Conservation (phyloP, 2,888 invertebrate genomes). For the Sphecodes monilicornis region DNA sequence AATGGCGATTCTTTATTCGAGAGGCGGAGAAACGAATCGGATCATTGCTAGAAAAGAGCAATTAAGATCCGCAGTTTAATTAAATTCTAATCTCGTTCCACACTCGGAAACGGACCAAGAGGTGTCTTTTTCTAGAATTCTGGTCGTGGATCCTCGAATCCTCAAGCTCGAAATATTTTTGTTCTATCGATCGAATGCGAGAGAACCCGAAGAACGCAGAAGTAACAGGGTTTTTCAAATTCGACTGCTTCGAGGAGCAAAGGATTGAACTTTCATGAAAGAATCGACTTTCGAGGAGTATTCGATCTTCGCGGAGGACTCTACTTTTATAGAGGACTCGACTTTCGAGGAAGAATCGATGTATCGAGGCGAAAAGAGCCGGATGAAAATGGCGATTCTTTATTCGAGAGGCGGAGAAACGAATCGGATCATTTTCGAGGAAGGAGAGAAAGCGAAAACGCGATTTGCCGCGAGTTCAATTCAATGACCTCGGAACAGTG, state of each 20-base stretch:
- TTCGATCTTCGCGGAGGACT: too few species aligned
- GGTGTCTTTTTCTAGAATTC: neutral
- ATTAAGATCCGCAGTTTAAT: constrained; percentile 24
- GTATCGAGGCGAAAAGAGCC: constrained; percentile 3
- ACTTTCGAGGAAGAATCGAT: neutral
- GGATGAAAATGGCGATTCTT: neutral
- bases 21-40: neutral
- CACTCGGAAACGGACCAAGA: neutral
- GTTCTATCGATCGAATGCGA: neutral
- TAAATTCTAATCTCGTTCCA: constrained; percentile 4
- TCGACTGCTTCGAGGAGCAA: too few species aligned
- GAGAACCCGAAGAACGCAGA: neutral
- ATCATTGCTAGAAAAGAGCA: constrained; percentile 15
- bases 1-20: constrained; percentile 6
- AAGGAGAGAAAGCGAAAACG: constrained; percentile 45
- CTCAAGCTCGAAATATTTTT: neutral
- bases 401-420: neutral
- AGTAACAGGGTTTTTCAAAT: too few species aligned
- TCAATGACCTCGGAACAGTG: constrained; percentile 43
- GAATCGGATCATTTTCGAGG: constrained; percentile 37
- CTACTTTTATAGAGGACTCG: too few species aligned
- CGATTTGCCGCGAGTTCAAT: constrained; percentile 8
- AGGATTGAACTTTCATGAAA: too few species aligned
- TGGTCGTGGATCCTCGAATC: neutral
- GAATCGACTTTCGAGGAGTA: too few species aligned